Evolutionary conservation across 1,140 invertebrate genomes (phyloP).

Genomic region (Chrysoperla carnea): DNA sequence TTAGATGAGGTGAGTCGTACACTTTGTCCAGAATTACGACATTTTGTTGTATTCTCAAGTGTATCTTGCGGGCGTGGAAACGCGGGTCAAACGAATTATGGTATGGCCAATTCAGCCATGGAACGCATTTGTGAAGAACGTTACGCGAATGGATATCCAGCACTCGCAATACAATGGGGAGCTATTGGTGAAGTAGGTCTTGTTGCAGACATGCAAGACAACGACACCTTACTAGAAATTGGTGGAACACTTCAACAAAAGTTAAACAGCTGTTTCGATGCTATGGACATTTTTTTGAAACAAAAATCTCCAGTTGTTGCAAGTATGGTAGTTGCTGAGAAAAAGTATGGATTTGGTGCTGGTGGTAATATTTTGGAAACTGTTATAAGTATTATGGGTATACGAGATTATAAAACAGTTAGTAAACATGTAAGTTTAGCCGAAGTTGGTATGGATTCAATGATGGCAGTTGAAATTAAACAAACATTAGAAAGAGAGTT

Average conservation of each 20-base stretch:
- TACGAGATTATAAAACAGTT: constrained; percentile 34
- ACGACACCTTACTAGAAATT: constrained; percentile 30
- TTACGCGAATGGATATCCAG: constrained; percentile 26
- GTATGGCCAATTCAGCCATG: constrained; percentile 46
- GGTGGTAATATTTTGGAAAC: constrained; percentile 41
- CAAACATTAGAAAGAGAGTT: constrained; percentile 46
- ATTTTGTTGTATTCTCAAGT: constrained; percentile 10
- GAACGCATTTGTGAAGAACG: constrained; percentile 41
- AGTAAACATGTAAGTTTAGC: constrained; percentile 49
- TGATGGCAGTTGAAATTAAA: constrained; percentile 74
- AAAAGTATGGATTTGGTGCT: constrained; percentile 30
- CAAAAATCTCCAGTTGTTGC: constrained; percentile 45
- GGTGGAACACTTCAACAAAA: constrained; percentile 32
- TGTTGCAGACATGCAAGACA: constrained; percentile 28
- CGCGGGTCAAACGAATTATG: constrained; percentile 47
- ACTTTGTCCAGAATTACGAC: constrained; percentile 26
- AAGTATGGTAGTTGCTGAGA: constrained; percentile 64
- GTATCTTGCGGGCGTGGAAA: constrained; percentile 45
- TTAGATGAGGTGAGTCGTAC: constrained; percentile 27
- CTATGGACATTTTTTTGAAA: constrained; percentile 44
- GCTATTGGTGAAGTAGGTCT: constrained; percentile 43
- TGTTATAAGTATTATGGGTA: constrained; percentile 26
- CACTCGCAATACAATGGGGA: constrained; percentile 15
- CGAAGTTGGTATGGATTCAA: constrained; percentile 76
- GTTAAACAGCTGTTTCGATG: constrained; percentile 32